phyloP scores from a whole-genome alignment of 2,888 invertebrate genomes.

The Drosophila koepferae region DNA sequence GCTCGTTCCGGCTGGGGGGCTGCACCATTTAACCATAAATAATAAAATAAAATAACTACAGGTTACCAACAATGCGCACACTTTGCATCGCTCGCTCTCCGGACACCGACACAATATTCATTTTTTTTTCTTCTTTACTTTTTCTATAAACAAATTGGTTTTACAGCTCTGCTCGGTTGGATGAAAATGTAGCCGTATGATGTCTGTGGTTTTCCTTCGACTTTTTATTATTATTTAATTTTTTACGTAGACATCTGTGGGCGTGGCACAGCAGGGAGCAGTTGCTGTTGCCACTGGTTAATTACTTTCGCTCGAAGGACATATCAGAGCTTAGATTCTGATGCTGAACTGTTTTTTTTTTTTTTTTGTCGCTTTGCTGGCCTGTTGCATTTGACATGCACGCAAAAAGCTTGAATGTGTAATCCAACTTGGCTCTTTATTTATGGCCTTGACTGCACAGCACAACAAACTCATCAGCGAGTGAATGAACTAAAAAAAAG shows the following conservation, averaged over 20 bases:
- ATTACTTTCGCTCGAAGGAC: slow-evolving; percentile 69
- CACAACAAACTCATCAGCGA: slow-evolving; percentile 21
- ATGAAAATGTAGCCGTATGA: slow-evolving; percentile 28
- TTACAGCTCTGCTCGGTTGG: slow-evolving; percentile 53
- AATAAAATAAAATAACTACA: slow-evolving; percentile 79
- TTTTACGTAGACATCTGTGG: background rate
- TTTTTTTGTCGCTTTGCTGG: slow-evolving; percentile 8
- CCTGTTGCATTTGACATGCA: slow-evolving; percentile 75
- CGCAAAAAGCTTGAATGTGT: slow-evolving; percentile 47
- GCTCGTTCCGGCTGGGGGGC: slow-evolving; percentile 28
- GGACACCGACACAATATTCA: slow-evolving; percentile 63
- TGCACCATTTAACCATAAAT: slow-evolving; percentile 78
- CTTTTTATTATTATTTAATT: slow-evolving; percentile 13
- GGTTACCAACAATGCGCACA: slow-evolving; percentile 75
- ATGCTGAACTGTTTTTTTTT: background rate
- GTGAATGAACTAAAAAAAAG: slow-evolving; percentile 54
- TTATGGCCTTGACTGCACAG: slow-evolving; percentile 46
- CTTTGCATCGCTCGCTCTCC: slow-evolving; percentile 48
- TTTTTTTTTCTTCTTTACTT: slow-evolving; percentile 3
- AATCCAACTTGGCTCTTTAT: slow-evolving; percentile 65
- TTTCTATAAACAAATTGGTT: slow-evolving; percentile 77
- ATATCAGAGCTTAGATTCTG: slow-evolving; percentile 47
- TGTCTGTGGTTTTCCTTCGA: slow-evolving; percentile 46
- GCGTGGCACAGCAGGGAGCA: slow-evolving; percentile 40
- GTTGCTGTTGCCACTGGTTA: slow-evolving; percentile 60